These are phyloP conservation scores for Silurus glanis DNA, from an alignment of 2,113 vertebrate genomes.

Conservation along the genomic window DNA sequence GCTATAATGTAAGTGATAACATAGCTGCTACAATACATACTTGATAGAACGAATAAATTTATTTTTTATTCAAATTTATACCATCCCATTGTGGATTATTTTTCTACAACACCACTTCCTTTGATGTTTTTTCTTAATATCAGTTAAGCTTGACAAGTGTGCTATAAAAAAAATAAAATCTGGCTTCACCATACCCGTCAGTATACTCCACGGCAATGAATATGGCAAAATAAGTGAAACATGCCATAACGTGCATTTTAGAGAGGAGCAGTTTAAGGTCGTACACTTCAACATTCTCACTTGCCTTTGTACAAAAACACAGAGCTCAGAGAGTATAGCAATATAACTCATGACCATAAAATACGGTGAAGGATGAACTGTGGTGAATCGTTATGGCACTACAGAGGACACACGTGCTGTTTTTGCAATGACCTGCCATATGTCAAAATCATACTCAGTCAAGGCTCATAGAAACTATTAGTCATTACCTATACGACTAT, in stretches of 20 bases:
- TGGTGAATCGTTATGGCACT: constrained; percentile 61
- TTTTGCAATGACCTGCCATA: constrained; percentile 50
- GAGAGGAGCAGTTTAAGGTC: background rate
- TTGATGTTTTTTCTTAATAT: background rate
- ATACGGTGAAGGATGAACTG: constrained; percentile 64
- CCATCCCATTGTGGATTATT: background rate
- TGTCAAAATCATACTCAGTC: constrained; percentile 60
- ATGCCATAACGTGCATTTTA: background rate
- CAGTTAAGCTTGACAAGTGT: background rate
- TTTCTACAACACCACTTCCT: background rate
- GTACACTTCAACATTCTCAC: constrained; percentile 16
- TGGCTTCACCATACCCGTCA: background rate
- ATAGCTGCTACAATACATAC: background rate
- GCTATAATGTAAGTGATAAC: too few species aligned
- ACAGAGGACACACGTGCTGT: constrained; percentile 56
- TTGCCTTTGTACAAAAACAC: constrained; percentile 39
- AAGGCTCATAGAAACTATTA: constrained; percentile 55
- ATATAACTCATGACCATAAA: constrained; percentile 58
- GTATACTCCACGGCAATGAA: background rate
- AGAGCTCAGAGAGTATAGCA: constrained; percentile 46
- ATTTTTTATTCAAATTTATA: too few species aligned
- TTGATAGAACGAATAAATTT: too few species aligned
- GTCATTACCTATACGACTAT: constrained; percentile 55
- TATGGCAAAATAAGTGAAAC: background rate
- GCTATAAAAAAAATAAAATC: background rate